phyloP scores from a whole-genome alignment of 2,888 invertebrate genomes.

The Schrankia costaestrigalis region DNA sequence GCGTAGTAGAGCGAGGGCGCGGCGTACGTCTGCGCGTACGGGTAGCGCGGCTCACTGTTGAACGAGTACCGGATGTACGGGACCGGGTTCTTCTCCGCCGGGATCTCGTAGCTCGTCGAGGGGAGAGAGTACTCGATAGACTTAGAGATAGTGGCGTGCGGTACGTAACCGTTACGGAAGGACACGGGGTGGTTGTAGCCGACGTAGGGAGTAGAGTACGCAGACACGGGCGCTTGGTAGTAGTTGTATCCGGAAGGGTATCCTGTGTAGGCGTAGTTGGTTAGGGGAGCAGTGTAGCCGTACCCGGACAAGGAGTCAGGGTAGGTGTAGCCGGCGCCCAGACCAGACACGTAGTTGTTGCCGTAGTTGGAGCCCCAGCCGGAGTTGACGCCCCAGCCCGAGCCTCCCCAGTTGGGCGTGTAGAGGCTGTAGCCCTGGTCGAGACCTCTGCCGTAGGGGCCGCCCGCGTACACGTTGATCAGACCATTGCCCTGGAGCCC shows the following conservation, averaged over 20 bases:
- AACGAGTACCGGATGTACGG: too few species aligned
- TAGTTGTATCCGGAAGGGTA: background rate
- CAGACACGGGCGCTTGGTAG: too few species aligned
- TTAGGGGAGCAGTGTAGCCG: background rate
- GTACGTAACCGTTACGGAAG: too few species aligned
- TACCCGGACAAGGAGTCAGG: conserved; percentile 7
- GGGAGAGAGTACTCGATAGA: background rate
- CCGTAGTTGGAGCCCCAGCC: conserved; percentile 13
- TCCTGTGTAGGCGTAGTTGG: conserved; percentile 9
- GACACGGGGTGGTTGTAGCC: conserved; percentile 2
- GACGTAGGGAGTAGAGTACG: background rate
- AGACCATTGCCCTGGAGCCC: conserved; percentile 7
- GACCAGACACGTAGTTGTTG: conserved; percentile 9
- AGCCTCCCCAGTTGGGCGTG: too few species aligned
- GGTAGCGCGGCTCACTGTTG: too few species aligned
- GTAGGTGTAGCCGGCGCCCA: conserved; percentile 11
- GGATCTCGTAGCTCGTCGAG: too few species aligned
- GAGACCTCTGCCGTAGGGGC: conserved; percentile 5
- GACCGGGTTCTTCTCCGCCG: too few species aligned
- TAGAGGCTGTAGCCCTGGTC: conserved; percentile 6
- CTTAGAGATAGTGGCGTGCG: background rate
- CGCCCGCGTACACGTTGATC: conserved; percentile 2
- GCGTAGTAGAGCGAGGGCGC: background rate
- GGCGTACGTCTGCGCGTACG: too few species aligned
- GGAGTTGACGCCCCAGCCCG: conserved; percentile 5